A percentile compares a stretch with the other conserved stretches of the same genome.
phyloP scores from a whole-genome alignment of 2,797 vertebrate genomes.

The Eremophila alpestris region DNA sequence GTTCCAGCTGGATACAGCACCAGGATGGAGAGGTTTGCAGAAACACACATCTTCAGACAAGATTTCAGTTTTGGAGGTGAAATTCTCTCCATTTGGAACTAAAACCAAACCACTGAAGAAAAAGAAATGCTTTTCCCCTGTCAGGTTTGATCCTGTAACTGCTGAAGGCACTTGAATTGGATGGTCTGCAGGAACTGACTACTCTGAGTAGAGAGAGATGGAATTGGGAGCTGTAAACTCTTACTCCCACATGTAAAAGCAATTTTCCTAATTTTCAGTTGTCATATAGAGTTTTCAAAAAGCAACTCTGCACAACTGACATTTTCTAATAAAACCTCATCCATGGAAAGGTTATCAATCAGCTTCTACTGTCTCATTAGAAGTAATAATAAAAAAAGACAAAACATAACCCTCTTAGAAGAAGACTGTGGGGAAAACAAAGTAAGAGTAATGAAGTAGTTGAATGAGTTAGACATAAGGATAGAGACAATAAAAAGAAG shows the following conservation, averaged over 20 bases:
- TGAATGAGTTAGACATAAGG: neutral
- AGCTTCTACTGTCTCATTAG: constrained; percentile 6
- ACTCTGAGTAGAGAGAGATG: neutral
- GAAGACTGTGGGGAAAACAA: neutral
- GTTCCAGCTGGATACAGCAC: neutral
- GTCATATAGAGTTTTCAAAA: neutral
- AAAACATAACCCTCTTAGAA: neutral
- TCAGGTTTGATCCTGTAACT: neutral
- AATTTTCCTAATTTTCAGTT: constrained; percentile 15
- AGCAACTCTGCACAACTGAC: neutral
- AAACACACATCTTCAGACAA: neutral
- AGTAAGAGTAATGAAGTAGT: constrained; percentile 16
- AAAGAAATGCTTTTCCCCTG: neutral
- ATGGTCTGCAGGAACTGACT: neutral
- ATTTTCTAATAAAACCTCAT: constrained; percentile 39
- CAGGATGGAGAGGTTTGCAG: neutral
- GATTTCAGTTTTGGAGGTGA: neutral
- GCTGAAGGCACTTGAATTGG: neutral
- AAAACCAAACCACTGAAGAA: neutral
- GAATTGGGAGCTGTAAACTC: neutral
- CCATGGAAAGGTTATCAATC: neutral
- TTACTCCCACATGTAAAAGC: neutral
- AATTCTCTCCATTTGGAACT: neutral
- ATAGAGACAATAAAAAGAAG: constrained; percentile 5
- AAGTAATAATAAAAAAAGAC: constrained; percentile 2